Percentiles rank a stretch among this genome's conserved stretches.
These are phyloP conservation scores for Meteorus cinctellus DNA, from an alignment of 2,888 invertebrate species.

Conservation along the genomic window DNA sequence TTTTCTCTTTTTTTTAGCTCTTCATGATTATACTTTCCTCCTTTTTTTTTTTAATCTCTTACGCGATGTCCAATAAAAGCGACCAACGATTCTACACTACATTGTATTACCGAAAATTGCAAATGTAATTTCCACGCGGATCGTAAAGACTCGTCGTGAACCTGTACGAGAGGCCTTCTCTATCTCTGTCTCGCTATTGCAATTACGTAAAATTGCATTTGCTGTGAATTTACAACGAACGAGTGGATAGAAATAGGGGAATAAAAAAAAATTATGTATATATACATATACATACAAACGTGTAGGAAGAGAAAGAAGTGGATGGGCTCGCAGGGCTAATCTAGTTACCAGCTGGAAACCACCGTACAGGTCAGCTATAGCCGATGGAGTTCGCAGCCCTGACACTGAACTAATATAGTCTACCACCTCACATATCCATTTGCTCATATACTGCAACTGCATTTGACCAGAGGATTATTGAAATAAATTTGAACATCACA, in stretches of 20 bases:
- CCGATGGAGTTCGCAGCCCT: slow-evolving; percentile 46
- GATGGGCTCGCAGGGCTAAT: slow-evolving; percentile 60
- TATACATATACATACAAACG: background rate
- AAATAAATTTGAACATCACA: background rate
- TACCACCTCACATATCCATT: slow-evolving; percentile 31
- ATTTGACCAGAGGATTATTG: background rate
- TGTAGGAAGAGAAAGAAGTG: slow-evolving; percentile 40
- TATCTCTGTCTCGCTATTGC: slow-evolving; percentile 55
- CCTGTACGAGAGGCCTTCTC: slow-evolving; percentile 18
- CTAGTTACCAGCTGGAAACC: slow-evolving; percentile 70
- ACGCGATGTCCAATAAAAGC: background rate
- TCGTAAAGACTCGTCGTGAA: slow-evolving; percentile 56
- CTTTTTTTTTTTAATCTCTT: slow-evolving; percentile 23
- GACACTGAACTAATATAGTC: slow-evolving; percentile 23
- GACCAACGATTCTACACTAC: slow-evolving; percentile 18
- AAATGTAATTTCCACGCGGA: slow-evolving; percentile 54
- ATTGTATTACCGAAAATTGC: slow-evolving; percentile 54
- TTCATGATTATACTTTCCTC: background rate
- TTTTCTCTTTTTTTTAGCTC: background rate
- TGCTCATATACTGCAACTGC: background rate
- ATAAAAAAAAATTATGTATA: slow-evolving; percentile 38
- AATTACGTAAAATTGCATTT: slow-evolving; percentile 69
- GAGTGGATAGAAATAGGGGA: slow-evolving; percentile 46
- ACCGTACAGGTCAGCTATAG: slow-evolving; percentile 64
- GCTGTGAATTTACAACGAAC: slow-evolving; percentile 61